Percentiles rank a stretch among this genome's conserved stretches.
phyloP scores from a whole-genome alignment of 2,888 invertebrate genomes.

The Cyaniris semiargus region DNA sequence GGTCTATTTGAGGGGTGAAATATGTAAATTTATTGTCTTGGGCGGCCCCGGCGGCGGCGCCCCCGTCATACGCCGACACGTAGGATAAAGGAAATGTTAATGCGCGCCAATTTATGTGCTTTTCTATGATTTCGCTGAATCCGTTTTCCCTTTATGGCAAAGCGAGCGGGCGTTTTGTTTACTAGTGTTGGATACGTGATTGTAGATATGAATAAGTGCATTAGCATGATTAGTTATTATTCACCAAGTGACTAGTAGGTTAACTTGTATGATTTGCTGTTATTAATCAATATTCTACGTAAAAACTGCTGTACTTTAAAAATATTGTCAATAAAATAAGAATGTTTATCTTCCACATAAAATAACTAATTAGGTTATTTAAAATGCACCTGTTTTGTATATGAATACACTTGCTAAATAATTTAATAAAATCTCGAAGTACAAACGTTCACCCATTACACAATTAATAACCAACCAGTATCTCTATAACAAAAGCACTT shows the following conservation, averaged over 20 bases:
- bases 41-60: slow-evolving; percentile 69
- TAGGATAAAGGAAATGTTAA: slow-evolving; percentile 81
- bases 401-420: background rate
- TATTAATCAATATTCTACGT: background rate
- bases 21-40: slow-evolving; percentile 82
- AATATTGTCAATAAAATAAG: too few relatives aligned
- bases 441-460: background rate
- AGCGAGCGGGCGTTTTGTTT: slow-evolving; percentile 57
- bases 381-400: background rate
- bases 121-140: slow-evolving; percentile 81
- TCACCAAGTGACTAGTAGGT: background rate
- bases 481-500: background rate
- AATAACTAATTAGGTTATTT: background rate
- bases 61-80: slow-evolving; percentile 80
- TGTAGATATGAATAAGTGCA: slow-evolving; percentile 34
- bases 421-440: background rate
- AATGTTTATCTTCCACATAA: too few relatives aligned
- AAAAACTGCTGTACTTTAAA: too few relatives aligned
- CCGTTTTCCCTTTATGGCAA: slow-evolving; percentile 72
- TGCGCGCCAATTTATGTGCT: slow-evolving; percentile 80
- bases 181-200: slow-evolving; percentile 57
- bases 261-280: background rate
- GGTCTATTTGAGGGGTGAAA: slow-evolving; percentile 81
- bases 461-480: background rate
- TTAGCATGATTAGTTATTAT: background rate